Percentiles rank a stretch among this genome's conserved stretches.
These are phyloP conservation scores for Drosophila histrio DNA, from an alignment of 2,888 invertebrate species.

Conservation along the genomic window DNA sequence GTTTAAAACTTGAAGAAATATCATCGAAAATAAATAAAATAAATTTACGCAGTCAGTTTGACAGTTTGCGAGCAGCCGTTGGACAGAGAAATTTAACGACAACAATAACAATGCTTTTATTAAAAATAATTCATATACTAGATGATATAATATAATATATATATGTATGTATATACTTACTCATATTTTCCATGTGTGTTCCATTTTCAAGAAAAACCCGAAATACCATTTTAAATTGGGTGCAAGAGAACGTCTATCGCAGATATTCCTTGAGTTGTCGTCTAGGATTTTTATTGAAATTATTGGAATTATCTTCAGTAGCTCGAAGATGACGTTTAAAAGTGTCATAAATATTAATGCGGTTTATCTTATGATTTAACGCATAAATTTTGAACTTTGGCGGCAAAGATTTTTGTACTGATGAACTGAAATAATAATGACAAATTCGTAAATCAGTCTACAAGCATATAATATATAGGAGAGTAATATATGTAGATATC, in stretches of 20 bases:
- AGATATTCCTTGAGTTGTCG: background rate
- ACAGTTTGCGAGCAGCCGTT: conserved; percentile 71
- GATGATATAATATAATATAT: conserved; percentile 21
- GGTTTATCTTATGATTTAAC: conserved; percentile 2
- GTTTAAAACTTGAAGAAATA: conserved; percentile 47
- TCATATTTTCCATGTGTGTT: conserved; percentile 21
- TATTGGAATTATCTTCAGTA: conserved; percentile 1
- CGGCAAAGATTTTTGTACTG: no score
- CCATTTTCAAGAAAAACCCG: background rate
- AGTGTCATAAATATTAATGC: conserved; percentile 11
- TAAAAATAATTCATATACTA: conserved; percentile 49
- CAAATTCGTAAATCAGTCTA: conserved; percentile 6
- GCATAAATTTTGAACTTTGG: conserved; percentile 15
- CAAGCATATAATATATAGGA: background rate
- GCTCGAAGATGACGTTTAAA: conserved; percentile 3
- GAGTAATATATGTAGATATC: conserved; percentile 16
- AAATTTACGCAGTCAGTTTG: conserved; percentile 56
- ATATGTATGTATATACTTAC: conserved; percentile 1
- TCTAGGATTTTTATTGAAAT: conserved; percentile 13
- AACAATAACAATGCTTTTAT: conserved; percentile 61
- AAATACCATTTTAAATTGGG: background rate
- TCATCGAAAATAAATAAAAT: conserved; percentile 78
- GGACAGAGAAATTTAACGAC: conserved; percentile 5
- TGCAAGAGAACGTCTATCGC: background rate
- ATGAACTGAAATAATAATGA: conserved; percentile 9